phyloP scores from a whole-genome alignment of 2,797 vertebrate genomes.

The Sebastes kiyomatsui region DNA sequence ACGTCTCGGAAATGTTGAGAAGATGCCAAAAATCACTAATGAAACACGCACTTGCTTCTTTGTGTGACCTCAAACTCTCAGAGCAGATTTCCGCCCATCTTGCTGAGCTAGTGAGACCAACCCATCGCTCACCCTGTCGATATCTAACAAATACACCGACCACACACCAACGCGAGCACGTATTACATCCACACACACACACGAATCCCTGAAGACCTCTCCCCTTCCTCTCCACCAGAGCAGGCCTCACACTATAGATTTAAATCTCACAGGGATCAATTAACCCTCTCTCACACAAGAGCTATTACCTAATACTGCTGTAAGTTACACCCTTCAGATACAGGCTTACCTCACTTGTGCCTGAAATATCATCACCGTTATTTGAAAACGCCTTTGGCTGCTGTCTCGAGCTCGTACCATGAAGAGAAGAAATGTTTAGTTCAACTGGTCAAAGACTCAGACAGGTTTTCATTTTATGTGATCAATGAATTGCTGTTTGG shows the following conservation, averaged over 20 bases:
- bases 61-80: background rate
- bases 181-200: constrained; percentile 1
- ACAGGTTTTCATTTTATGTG: background rate
- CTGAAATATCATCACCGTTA: constrained; percentile 12
- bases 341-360: constrained; percentile 36
- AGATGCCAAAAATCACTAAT: background rate
- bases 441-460: background rate
- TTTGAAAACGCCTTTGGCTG: constrained; percentile 1
- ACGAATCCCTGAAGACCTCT: constrained; percentile 21
- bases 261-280: constrained; percentile 67
- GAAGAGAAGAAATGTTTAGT: background rate
- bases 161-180: background rate
- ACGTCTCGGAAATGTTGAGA: constrained; percentile 8
- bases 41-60: background rate
- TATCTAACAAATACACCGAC: constrained; percentile 16
- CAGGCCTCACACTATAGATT: constrained; percentile 22
- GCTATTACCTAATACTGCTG: constrained; percentile 44
- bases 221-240: background rate
- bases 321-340: constrained; percentile 37
- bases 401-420: background rate
- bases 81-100: background rate
- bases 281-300: constrained; percentile 41
- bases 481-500: background rate
- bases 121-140: constrained; percentile 23
- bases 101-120: constrained; percentile 20